phyloP scores from a whole-genome alignment of 2,797 vertebrate species.

The Siniperca obscura region DNA sequence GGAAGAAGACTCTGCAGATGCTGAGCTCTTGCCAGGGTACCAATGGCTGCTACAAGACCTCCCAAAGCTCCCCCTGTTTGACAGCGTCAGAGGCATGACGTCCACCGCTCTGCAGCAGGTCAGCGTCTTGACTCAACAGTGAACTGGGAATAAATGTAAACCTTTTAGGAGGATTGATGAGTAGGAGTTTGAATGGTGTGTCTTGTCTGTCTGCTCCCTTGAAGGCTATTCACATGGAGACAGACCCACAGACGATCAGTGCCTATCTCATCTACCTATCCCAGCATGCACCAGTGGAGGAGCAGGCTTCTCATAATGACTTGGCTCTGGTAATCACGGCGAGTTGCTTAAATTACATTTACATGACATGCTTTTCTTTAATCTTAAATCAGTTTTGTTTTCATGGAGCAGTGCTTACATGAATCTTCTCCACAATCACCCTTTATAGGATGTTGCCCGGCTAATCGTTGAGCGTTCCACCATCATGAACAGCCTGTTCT shows the following conservation, averaged over 20 bases:
- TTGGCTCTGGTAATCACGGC: slow-evolving; percentile 91
- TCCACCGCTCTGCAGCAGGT: slow-evolving; percentile 96
- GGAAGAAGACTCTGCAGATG: slow-evolving; percentile 92
- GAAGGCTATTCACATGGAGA: slow-evolving; percentile 98
- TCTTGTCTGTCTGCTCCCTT: slow-evolving; percentile 28
- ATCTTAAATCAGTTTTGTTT: not conserved
- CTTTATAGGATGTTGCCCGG: slow-evolving; percentile 91
- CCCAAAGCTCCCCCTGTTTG: slow-evolving; percentile 93
- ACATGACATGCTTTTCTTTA: not conserved
- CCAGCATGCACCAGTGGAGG: slow-evolving; percentile 95
- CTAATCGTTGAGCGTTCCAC: slow-evolving; percentile 98
- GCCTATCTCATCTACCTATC: slow-evolving; percentile 98
- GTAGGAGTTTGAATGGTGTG: not conserved
- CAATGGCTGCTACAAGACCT: slow-evolving; percentile 97
- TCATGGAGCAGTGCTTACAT: slow-evolving; percentile 12
- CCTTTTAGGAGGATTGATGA: not conserved
- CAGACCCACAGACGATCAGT: slow-evolving; percentile 96
- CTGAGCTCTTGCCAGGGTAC: slow-evolving; percentile 91
- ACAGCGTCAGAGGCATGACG: slow-evolving; percentile 92
- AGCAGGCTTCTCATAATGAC: slow-evolving; percentile 95
- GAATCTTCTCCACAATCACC: not conserved
- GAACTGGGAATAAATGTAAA: not conserved
- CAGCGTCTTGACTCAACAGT: slow-evolving; percentile 8
- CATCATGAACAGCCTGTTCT: slow-evolving; percentile 98
- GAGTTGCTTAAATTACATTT: slow-evolving; percentile 6